These are phyloP conservation scores for Pteromalus puparum DNA, from an alignment of 1,140 invertebrate species.

Conservation along the genomic window DNA sequence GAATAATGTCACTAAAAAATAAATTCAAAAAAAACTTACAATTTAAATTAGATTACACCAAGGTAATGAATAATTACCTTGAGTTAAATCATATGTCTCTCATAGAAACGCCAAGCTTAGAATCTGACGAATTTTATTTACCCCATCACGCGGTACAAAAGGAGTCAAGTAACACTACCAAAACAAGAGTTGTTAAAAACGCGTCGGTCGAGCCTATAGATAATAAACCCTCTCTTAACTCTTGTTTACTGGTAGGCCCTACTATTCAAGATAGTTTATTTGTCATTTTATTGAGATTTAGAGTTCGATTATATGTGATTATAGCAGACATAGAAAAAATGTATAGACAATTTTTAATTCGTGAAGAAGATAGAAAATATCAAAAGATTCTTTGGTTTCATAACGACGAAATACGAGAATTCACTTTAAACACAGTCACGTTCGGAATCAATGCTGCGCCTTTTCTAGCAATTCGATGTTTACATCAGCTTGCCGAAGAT, in stretches of 20 bases:
- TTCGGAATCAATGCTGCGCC: conserved; percentile 54
- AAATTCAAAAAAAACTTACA: neutral
- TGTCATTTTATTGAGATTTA: neutral
- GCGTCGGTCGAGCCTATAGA: neutral
- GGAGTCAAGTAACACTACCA: conserved; percentile 12
- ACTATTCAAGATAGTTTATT: conserved; percentile 11
- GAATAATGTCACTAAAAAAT: neutral
- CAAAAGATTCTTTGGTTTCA: neutral
- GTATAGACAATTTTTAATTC: conserved; percentile 7
- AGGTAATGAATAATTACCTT: neutral
- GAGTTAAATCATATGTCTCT: neutral
- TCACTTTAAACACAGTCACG: conserved; percentile 54
- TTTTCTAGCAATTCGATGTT: conserved; percentile 45
- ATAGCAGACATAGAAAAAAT: conserved; percentile 23
- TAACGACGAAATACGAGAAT: neutral
- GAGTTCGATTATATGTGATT: neutral
- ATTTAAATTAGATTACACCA: neutral
- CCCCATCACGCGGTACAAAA: conserved; percentile 32
- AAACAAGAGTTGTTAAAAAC: conserved; percentile 1
- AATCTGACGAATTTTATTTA: neutral
- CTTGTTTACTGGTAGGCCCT: neutral
- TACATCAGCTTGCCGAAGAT: conserved; percentile 22
- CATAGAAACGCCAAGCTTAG: neutral
- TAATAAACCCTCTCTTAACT: conserved; percentile 1
- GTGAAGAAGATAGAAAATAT: conserved; percentile 2